A percentile compares a stretch with the other conserved stretches of the same genome.
phyloP scores from a whole-genome alignment of 2,797 vertebrate genomes.

The Pseudotriccus pelzelni region DNA sequence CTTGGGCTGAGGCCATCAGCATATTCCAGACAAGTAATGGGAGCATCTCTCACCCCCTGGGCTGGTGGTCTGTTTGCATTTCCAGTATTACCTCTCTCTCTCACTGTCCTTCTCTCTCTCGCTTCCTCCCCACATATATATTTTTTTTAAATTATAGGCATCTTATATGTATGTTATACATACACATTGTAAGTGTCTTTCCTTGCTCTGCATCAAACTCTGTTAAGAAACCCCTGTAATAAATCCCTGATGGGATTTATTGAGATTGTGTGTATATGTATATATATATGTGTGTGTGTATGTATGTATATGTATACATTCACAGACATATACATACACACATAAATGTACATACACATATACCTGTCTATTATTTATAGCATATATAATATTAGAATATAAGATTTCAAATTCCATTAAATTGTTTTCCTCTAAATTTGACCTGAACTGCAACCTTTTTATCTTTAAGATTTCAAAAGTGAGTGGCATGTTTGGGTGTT shows the following conservation, averaged over 20 bases:
- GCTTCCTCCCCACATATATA: not conserved
- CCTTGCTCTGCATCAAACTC: not conserved
- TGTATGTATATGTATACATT: not conserved
- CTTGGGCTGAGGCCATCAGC: constrained; percentile 52
- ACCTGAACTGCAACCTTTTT: not conserved
- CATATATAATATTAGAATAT: not conserved
- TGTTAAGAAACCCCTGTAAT: not conserved
- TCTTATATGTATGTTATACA: too few species aligned
- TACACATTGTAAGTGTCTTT: not conserved
- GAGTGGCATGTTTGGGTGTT: not conserved
- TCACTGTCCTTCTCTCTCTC: not conserved
- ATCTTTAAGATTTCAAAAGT: not conserved
- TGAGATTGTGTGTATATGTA: not conserved
- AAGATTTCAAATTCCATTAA: not conserved
- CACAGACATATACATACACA: not conserved
- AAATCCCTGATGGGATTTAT: not conserved
- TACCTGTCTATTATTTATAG: not conserved
- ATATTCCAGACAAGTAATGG: constrained; percentile 38
- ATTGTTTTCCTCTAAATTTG: not conserved
- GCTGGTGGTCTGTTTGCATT: constrained; percentile 38
- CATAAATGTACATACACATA: not conserved
- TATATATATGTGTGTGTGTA: not conserved
- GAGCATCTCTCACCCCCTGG: constrained; percentile 49
- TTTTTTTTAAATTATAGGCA: not conserved
- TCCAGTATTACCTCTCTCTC: not conserved